phyloP scores from a whole-genome alignment of 2,888 invertebrate species.

The Tyria jacobaeae region DNA sequence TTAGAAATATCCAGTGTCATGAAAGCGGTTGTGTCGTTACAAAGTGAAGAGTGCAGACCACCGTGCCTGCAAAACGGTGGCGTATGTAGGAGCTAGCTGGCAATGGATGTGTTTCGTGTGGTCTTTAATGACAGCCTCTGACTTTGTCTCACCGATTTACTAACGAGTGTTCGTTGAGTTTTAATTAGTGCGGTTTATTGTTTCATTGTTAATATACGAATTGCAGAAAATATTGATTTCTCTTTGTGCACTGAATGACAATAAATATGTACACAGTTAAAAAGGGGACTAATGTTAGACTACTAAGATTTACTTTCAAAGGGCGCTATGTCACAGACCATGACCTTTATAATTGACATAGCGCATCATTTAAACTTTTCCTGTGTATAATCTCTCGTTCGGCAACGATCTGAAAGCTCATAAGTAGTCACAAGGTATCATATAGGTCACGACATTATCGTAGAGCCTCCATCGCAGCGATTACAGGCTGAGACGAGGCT shows the following conservation, averaged over 20 bases:
- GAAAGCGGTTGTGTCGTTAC: conserved; percentile 13
- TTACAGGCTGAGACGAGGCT: conserved; percentile 70
- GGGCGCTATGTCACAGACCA: too few relatives aligned
- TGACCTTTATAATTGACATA: conserved; percentile 1
- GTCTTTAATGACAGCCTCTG: conserved; percentile 33
- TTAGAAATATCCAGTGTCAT: conserved; percentile 12
- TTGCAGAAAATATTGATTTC: background rate
- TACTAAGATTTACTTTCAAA: background rate
- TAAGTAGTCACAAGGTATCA: conserved; percentile 53
- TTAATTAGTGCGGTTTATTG: background rate
- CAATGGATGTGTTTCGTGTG: conserved; percentile 49
- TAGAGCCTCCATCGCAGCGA: conserved; percentile 70
- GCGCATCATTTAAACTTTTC: conserved; percentile 13
- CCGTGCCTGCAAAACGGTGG: conserved; percentile 40
- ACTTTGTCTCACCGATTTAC: conserved; percentile 26
- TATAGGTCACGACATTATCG: conserved; percentile 82
- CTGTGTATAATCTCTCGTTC: conserved; percentile 25
- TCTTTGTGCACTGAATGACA: background rate
- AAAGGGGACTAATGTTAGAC: too few relatives aligned
- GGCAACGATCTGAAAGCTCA: conserved; percentile 49
- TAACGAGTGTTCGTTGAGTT: conserved; percentile 41
- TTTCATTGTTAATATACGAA: background rate
- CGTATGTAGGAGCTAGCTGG: conserved; percentile 32
- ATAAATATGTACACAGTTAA: too few relatives aligned
- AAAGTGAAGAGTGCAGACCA: conserved; percentile 45